Conservation (phyloP, 2,888 invertebrate species). For the Caenorhabditis panamensis region DNA sequence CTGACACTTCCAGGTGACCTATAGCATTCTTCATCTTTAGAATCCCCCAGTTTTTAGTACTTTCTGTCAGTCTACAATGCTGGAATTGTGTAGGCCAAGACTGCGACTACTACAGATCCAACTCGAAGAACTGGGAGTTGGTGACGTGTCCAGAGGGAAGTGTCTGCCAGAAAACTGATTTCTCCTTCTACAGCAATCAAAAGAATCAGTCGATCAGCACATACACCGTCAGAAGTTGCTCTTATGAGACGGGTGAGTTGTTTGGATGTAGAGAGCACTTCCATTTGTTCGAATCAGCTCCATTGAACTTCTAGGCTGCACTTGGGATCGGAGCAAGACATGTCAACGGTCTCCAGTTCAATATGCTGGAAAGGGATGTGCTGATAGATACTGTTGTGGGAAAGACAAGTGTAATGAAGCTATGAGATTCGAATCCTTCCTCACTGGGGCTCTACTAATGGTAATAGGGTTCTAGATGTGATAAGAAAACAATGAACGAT, state of each 20-base stretch:
- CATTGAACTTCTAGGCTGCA: conserved; percentile 38
- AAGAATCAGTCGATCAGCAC: conserved; percentile 26
- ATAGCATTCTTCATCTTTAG: neutral
- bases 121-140: conserved; percentile 48
- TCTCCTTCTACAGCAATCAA: conserved; percentile 55
- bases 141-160: conserved; percentile 50
- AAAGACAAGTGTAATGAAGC: conserved; percentile 54
- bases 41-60: conserved; percentile 1
- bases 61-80: conserved; percentile 22
- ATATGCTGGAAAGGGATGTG: conserved; percentile 48
- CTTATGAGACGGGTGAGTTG: conserved; percentile 48
- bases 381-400: conserved; percentile 48
- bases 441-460: neutral
- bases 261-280: neutral
- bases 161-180: conserved; percentile 54
- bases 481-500: neutral
- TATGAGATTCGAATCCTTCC: neutral
- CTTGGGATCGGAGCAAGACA: conserved; percentile 30
- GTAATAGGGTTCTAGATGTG: neutral
- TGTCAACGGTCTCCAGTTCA: conserved; percentile 35
- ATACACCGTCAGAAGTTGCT: conserved; percentile 45
- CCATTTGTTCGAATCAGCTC: neutral
- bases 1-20: neutral
- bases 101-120: conserved; percentile 21
- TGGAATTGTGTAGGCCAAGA: conserved; percentile 59